Evolutionary conservation across 92 coral and sea anemone genomes (phyloP).

Genomic region (Pocillopora meandrina): DNA sequence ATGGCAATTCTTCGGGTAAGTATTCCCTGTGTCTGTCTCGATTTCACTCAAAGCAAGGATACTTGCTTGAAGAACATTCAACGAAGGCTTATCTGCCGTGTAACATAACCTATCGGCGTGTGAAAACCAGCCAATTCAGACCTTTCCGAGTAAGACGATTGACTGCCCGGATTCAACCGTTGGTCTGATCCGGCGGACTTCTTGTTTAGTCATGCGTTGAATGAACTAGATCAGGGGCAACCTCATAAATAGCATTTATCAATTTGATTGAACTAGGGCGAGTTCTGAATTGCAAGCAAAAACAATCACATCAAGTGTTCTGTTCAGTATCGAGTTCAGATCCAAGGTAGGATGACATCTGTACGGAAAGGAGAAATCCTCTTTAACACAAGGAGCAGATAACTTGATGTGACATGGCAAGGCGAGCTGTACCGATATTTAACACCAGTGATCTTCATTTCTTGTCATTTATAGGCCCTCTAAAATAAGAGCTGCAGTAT

Average conservation of each 20-base stretch:
- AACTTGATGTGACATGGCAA: conserved; percentile 15
- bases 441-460: neutral
- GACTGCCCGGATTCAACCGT: conserved; percentile 16
- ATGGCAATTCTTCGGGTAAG: conserved; percentile 83
- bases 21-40: conserved; percentile 23
- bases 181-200: conserved; percentile 12
- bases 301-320: conserved; percentile 21
- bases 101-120: neutral
- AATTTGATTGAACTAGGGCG: conserved; percentile 11
- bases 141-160: conserved; percentile 33
- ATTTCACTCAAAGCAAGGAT: conserved; percentile 22
- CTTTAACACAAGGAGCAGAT: conserved; percentile 14
- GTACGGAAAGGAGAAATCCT: conserved; percentile 34
- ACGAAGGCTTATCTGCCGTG: conserved; percentile 15
- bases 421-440: conserved; percentile 22
- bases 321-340: conserved; percentile 22
- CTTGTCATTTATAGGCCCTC: neutral
- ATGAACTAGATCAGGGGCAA: neutral
- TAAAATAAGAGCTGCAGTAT: neutral
- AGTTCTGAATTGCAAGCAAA: neutral
- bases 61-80: conserved; percentile 23
- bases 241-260: neutral
- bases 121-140: conserved; percentile 16
- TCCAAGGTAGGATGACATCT: conserved; percentile 18
- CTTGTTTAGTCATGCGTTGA: conserved; percentile 38